Evolutionary conservation across 2,113 vertebrate species (phyloP), one percentile per base, ranked within the genome.

Genomic region (Thinocorus orbignyianus): DNA sequence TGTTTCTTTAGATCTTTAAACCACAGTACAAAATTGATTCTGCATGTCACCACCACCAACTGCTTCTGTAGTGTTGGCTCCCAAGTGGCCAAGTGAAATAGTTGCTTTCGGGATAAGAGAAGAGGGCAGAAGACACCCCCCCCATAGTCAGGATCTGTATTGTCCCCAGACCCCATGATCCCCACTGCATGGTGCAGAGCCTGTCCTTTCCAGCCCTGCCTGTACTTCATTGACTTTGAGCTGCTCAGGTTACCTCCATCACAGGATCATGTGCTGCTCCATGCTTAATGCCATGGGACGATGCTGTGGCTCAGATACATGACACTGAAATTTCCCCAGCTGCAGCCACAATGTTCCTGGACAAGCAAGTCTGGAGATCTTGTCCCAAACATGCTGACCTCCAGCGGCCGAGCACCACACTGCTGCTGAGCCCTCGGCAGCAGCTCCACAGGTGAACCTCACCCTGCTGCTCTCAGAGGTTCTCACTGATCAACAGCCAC

Each of bases 111-210:
- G 35, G 14, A 1, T 1, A 58, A 80, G 8, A 5, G 28, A 18
- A 66, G 12, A 14, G 19, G 16, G 12, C 31, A 80, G 76, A 86
- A 64, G 15, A 69, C n/a, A 69, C 11, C 44, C 22, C 2, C 13
- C 49, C 25, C 2, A 1, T 42, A 42, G 31, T 25, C 3, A 2
- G 54, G 33, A 51, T 13, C 2, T 1, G 1, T 0, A 0, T 60
- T 76, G 65, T 24, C 18, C 26, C 55, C 31, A 44, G 10, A 69
- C 25, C 41, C 24, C 16, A 8, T 0, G 2, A 6, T 70, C 44
- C 41, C 65, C 55, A 39, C 24, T 5, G 3, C 1, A 2, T 0
- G 0, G 11, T 25, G 61, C 79, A 78, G 64, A 51, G 44, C 33
- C 23, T 19, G 2, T 46, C 35, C 61, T 42, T 51, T 57, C 60